These are phyloP conservation scores for Martes martes DNA, from an alignment of 2,113 vertebrate species.

Conservation along the genomic window DNA sequence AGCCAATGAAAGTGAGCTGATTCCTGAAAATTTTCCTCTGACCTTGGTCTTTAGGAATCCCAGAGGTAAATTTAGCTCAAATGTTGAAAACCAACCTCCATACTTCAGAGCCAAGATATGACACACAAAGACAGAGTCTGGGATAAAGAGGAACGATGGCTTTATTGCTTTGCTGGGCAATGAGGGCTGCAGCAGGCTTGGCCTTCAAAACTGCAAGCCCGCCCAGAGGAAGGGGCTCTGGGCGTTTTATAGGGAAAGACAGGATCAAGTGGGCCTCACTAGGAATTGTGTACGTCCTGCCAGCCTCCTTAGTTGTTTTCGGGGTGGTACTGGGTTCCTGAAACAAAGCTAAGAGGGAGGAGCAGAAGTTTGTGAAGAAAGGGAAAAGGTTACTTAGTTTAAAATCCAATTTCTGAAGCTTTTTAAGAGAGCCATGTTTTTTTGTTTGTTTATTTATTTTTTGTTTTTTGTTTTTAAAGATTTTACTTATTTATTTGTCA, in stretches of 20 bases:
- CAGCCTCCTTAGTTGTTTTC: not conserved
- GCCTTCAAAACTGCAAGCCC: not conserved
- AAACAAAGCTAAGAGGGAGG: not conserved
- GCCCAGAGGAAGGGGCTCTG: not conserved
- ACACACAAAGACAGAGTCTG: not conserved
- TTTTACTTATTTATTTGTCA: not conserved
- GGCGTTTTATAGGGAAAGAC: not conserved
- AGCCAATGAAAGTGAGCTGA: not conserved
- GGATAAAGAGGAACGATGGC: not conserved
- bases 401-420: not conserved
- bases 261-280: not conserved
- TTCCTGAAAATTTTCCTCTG: not conserved
- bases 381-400: not conserved
- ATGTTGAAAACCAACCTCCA: not conserved
- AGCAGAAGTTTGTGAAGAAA: not conserved
- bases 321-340: not conserved
- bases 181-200: not conserved
- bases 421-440: not conserved
- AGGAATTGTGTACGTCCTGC: not conserved
- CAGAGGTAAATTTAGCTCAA: not conserved
- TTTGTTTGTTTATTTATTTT: not conserved
- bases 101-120: not conserved
- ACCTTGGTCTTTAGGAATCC: not conserved
- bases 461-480: not conserved
- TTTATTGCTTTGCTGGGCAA: not conserved